phyloP scores from a whole-genome alignment of 2,113 vertebrate species.

The Leptodactylus fuscus region DNA sequence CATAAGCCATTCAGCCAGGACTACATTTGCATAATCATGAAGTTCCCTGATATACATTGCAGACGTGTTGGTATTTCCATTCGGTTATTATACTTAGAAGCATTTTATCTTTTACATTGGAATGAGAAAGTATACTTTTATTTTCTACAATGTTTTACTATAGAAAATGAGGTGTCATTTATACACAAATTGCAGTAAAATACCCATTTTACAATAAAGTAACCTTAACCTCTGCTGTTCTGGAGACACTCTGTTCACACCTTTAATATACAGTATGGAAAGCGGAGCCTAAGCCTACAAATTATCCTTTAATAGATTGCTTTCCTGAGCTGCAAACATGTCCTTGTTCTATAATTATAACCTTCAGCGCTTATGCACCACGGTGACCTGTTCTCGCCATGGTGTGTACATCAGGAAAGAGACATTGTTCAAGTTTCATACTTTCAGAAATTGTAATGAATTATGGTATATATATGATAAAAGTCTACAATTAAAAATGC shows the following conservation, averaged over 20 bases:
- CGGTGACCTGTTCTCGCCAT: not conserved
- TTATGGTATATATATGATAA: not conserved
- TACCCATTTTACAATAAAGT: not conserved
- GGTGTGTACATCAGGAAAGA: not conserved
- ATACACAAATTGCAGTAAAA: not conserved
- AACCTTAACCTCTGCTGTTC: not conserved
- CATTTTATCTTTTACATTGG: slow-evolving; percentile 7
- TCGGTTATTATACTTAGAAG: slow-evolving; percentile 10
- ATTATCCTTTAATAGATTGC: slow-evolving; percentile 16
- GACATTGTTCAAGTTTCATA: not conserved
- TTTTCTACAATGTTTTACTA: not conserved
- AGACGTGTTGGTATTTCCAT: slow-evolving; percentile 40
- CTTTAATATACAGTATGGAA: slow-evolving; percentile 16
- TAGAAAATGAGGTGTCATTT: not conserved
- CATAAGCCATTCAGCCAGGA: slow-evolving; percentile 36
- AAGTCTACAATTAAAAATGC: not conserved
- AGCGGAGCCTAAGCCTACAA: not conserved
- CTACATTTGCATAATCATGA: slow-evolving; percentile 50
- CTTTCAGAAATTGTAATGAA: not conserved
- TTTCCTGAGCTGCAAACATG: not conserved
- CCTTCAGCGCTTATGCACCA: slow-evolving; percentile 14
- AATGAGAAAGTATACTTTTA: not conserved
- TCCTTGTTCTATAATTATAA: slow-evolving; percentile 28
- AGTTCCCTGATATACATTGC: not conserved
- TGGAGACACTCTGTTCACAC: not conserved